A percentile compares a stretch with the other conserved stretches of the same genome.
These are phyloP conservation scores for Urophycis tenuis DNA, from an alignment of 2,797 vertebrate species.

Conservation along the genomic window DNA sequence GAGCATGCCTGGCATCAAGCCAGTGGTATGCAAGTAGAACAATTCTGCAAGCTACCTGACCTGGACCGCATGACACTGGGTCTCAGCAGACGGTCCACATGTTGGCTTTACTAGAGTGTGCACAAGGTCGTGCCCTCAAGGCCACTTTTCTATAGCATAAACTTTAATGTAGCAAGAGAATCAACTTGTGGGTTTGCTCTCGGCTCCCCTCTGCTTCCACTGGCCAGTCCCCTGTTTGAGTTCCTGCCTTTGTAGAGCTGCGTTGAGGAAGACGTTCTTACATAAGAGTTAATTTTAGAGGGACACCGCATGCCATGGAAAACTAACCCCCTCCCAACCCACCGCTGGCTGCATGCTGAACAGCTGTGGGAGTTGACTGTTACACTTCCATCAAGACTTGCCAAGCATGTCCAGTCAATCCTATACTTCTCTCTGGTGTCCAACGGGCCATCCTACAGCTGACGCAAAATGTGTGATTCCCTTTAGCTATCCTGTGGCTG, in stretches of 20 bases:
- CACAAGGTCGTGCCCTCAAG: background rate
- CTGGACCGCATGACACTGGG: slow-evolving; percentile 47
- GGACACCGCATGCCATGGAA: slow-evolving; percentile 3
- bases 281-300: slow-evolving; percentile 32
- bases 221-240: background rate
- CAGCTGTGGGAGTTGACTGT: background rate
- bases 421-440: background rate
- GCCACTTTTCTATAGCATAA: background rate
- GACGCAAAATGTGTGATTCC: background rate
- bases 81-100: slow-evolving; percentile 13
- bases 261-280: slow-evolving; percentile 18
- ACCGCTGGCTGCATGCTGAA: slow-evolving; percentile 1
- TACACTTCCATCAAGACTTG: background rate
- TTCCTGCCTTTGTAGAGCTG: background rate
- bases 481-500: background rate
- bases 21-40: background rate
- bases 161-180: background rate
- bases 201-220: background rate
- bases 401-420: slow-evolving; percentile 2
- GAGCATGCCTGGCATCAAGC: background rate
- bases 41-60: background rate
- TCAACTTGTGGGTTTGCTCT: background rate
- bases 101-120: slow-evolving; percentile 22
- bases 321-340: background rate
- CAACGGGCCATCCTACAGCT: background rate